Percentiles rank a stretch among this genome's conserved stretches.
These are phyloP conservation scores for Parotia lawesii DNA, from an alignment of 2,113 vertebrate genomes.

Conservation along the genomic window DNA sequence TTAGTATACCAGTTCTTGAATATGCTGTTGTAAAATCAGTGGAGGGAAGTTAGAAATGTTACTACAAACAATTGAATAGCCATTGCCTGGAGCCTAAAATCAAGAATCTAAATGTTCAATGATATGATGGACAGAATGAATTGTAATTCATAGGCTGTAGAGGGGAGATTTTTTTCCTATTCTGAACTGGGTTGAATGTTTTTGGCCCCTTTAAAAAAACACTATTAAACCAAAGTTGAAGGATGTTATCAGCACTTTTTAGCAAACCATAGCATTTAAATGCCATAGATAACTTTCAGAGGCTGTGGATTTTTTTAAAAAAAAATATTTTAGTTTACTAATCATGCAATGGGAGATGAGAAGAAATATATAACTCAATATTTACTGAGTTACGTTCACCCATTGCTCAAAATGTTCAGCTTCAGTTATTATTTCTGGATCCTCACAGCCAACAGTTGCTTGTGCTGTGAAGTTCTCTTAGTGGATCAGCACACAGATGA, in stretches of 20 bases:
- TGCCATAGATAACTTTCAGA: not conserved
- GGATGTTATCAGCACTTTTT: not conserved
- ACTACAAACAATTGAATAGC: not conserved
- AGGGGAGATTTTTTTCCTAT: not conserved
- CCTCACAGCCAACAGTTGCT: not conserved
- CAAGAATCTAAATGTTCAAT: not conserved
- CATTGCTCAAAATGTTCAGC: not conserved
- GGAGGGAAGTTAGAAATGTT: not conserved
- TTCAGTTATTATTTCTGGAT: not conserved
- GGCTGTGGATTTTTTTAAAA: not conserved
- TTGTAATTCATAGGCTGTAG: not conserved
- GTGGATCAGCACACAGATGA: not conserved
- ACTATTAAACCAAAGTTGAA: not conserved
- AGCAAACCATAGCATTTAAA: not conserved
- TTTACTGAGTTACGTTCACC: not conserved
- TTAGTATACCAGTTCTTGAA: not conserved
- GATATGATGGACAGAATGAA: not conserved
- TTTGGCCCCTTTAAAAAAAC: not conserved
- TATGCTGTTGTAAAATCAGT: not conserved
- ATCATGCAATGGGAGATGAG: not conserved
- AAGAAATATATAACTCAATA: not conserved
- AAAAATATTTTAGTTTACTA: not conserved
- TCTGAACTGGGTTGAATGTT: not conserved
- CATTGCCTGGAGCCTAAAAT: not conserved
- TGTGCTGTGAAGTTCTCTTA: not conserved